These are phyloP conservation scores for Dendroctonus valens DNA, from an alignment of 1,140 invertebrate species.

Conservation along the genomic window DNA sequence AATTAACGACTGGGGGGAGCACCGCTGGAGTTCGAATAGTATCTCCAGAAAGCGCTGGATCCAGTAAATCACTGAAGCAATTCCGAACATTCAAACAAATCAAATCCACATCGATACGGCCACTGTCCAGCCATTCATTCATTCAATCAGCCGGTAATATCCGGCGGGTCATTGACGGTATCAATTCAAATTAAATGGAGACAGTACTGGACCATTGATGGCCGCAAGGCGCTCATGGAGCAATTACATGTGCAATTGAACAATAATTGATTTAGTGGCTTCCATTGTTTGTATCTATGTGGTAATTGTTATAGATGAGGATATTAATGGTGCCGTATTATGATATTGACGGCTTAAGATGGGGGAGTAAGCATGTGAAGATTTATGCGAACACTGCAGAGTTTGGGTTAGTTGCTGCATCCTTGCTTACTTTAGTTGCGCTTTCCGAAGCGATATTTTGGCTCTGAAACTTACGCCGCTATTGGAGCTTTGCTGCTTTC, in stretches of 20 bases:
- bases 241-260: conserved; percentile 29
- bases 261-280: conserved; percentile 30
- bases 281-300: background rate
- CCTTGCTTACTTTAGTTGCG: too few species aligned
- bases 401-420: too few species aligned
- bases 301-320: conserved; percentile 17
- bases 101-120: conserved; percentile 21
- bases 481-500: too few species aligned
- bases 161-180: conserved; percentile 26
- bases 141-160: conserved; percentile 25
- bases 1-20: too few species aligned
- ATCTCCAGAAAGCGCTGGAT: too few species aligned
- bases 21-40: too few species aligned
- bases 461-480: too few species aligned
- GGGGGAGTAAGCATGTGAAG: background rate
- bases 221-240: conserved; percentile 19
- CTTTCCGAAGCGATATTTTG: too few species aligned
- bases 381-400: too few species aligned
- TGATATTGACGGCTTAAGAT: conserved; percentile 14
- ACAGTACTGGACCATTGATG: conserved; percentile 15
- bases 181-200: conserved; percentile 28
- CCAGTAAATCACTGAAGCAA: too few species aligned
- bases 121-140: conserved; percentile 4
- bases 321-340: conserved; percentile 12
- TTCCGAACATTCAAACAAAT: conserved; percentile 4